These are phyloP conservation scores for Poecile atricapillus DNA, from an alignment of 2,113 vertebrate genomes.

Conservation along the genomic window DNA sequence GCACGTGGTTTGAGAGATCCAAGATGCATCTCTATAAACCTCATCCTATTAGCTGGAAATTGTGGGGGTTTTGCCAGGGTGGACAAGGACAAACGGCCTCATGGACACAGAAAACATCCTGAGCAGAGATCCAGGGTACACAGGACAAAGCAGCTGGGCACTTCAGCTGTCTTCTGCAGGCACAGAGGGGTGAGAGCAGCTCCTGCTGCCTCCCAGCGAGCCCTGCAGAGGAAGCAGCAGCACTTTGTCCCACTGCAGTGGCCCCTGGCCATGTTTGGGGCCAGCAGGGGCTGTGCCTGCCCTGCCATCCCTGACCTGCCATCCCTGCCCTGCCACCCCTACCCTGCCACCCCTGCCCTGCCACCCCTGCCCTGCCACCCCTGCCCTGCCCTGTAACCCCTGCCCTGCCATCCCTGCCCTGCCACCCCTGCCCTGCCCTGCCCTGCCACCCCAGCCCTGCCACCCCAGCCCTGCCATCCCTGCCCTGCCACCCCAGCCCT, in stretches of 20 bases:
- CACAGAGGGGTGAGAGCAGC: background rate
- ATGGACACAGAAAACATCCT: fast-evolving
- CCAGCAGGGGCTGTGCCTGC: background rate
- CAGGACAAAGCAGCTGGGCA: background rate
- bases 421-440: too few species aligned
- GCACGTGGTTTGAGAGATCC: background rate
- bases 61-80: fast-evolving
- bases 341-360: too few species aligned
- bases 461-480: too few species aligned
- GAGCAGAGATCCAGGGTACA: background rate
- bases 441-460: too few species aligned
- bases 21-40: background rate
- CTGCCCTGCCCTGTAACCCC: too few species aligned
- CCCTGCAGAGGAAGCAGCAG: background rate
- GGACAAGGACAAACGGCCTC: background rate
- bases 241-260: fast-evolving
- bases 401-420: too few species aligned
- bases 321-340: too few species aligned
- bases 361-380: too few species aligned
- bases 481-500: too few species aligned
- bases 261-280: background rate
- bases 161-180: background rate
- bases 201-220: background rate
- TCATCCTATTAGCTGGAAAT: background rate
- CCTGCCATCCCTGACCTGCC: background rate